Percentiles rank a stretch among this genome's conserved stretches.
phyloP scores from a whole-genome alignment of 2,797 vertebrate genomes.

The Micromesistius poutassou region DNA sequence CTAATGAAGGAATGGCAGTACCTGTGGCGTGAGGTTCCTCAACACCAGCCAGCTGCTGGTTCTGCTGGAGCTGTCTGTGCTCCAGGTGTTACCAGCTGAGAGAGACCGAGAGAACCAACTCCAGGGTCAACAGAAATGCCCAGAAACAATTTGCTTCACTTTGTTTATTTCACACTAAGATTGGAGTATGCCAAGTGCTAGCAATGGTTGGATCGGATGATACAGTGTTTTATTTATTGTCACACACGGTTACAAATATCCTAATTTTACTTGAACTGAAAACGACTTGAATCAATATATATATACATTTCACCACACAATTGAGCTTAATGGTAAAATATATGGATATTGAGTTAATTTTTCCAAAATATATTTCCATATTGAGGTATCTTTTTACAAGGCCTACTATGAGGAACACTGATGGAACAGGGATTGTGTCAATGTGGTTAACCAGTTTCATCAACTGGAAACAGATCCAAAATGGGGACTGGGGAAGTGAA shows the following conservation, averaged over 20 bases:
- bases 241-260: neutral
- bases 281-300: neutral
- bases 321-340: neutral
- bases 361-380: no score
- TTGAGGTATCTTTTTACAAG: no score
- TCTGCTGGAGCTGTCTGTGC: slow-evolving; percentile 92
- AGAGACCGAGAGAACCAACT: slow-evolving; percentile 2
- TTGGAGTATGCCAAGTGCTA: neutral
- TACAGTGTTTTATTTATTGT: no score
- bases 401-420: no score
- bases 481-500: slow-evolving; percentile 52
- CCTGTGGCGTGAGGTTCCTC: slow-evolving; percentile 97
- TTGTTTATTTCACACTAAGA: neutral
- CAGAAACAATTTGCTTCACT: neutral
- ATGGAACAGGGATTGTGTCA: neutral
- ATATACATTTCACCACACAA: no score
- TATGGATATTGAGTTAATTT: neutral
- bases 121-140: neutral
- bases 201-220: neutral
- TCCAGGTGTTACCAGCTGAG: slow-evolving; percentile 90
- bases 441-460: no score
- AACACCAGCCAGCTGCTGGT: slow-evolving; percentile 97
- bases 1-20: slow-evolving; percentile 52
- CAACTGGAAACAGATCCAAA: no score
- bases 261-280: neutral